phyloP scores from a whole-genome alignment of 1,140 invertebrate species.

The Leptinotarsa texana region DNA sequence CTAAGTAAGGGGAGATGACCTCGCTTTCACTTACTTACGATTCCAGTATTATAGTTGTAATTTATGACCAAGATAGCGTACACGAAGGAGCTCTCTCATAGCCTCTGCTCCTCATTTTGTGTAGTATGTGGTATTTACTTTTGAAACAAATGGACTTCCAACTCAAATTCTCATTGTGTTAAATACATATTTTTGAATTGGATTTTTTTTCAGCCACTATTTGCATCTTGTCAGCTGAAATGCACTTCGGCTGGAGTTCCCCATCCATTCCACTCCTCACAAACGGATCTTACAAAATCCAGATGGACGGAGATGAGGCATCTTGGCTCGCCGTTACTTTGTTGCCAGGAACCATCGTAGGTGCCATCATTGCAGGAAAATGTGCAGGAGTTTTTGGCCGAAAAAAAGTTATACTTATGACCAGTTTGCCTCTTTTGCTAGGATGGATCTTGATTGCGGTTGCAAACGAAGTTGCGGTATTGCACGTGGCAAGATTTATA shows the following conservation, averaged over 20 bases:
- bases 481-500: constrained; percentile 45
- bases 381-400: constrained; percentile 64
- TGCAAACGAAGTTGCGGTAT: constrained; percentile 54
- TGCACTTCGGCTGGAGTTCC: constrained; percentile 52
- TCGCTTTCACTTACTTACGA: no score
- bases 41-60: no score
- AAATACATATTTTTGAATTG: no score
- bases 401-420: constrained; percentile 66
- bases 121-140: no score
- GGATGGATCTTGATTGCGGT: constrained; percentile 65
- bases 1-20: no score
- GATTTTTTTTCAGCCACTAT: constrained; percentile 38
- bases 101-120: no score
- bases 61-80: no score
- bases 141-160: no score
- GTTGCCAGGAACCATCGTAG: constrained; percentile 56
- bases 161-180: no score
- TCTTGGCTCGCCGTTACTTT: constrained; percentile 64
- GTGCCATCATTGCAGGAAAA: constrained; percentile 56
- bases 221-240: constrained; percentile 44
- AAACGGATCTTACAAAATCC: constrained; percentile 49
- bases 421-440: constrained; percentile 64
- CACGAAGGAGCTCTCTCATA: no score
- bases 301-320: constrained; percentile 61
- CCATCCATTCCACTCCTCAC: constrained; percentile 46